phyloP scores from a whole-genome alignment of 2,797 vertebrate genomes.

The Columba guinea region DNA sequence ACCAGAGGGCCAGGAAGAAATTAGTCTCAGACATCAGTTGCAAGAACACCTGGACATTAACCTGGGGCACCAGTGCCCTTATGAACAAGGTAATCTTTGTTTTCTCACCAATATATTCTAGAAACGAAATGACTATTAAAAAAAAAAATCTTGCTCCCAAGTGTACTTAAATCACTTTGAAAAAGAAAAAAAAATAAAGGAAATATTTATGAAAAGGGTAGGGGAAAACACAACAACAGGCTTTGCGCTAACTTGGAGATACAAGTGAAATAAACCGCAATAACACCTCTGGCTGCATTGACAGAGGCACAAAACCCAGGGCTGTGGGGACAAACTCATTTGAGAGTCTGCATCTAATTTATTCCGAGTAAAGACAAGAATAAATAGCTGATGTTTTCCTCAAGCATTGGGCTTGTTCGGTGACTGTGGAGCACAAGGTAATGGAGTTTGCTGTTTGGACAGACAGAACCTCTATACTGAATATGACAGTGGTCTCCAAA shows the following conservation, averaged over 20 bases:
- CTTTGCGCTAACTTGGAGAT: not conserved
- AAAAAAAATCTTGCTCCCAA: constrained; percentile 31
- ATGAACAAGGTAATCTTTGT: constrained; percentile 81
- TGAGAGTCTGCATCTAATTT: not conserved
- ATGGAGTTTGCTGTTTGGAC: not conserved
- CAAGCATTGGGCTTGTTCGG: not conserved
- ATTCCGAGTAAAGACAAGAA: not conserved
- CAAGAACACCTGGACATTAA: constrained; percentile 82
- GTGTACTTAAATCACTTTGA: constrained; percentile 51
- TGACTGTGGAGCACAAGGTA: not conserved
- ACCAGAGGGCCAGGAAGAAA: constrained; percentile 82
- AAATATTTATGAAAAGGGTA: not conserved
- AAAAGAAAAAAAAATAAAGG: not conserved
- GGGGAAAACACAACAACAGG: not conserved
- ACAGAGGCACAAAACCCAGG: not conserved
- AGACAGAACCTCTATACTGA: not conserved
- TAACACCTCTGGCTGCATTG: not conserved
- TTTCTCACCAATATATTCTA: constrained; percentile 74
- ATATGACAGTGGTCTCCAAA: not conserved
- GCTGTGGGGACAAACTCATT: not conserved
- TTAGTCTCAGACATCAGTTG: constrained; percentile 80
- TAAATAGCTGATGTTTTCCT: not conserved
- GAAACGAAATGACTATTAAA: constrained; percentile 57
- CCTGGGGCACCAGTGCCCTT: constrained; percentile 75
- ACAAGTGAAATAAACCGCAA: not conserved